Base-by-base conservation (phyloP, 2,888 invertebrate genomes). In the Rhogogaster chlorosoma region DNA sequence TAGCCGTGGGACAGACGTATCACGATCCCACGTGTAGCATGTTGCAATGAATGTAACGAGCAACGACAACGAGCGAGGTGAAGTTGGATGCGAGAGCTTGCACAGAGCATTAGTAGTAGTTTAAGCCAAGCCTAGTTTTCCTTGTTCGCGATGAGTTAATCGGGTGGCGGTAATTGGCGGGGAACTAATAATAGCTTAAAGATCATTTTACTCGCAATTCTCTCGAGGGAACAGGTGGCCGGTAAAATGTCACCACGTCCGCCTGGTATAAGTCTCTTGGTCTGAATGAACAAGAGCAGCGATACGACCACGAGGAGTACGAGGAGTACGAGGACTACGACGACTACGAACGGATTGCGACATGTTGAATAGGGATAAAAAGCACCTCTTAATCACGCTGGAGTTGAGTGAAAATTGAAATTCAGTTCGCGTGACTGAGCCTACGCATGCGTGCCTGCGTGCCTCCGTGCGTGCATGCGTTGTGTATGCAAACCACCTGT, bases 401-500 rank as follows among this genome's bases (percentile, higher is more conserved):
- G 18, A n/a, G 86, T 86, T 86, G 88, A 91, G 90, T 88, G 88
- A 89, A 91, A 91, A 91, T 92, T 91, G 90, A 91, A 90, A 91
- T 92, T 91, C 92, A 91, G 87, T 85, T 85, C 85, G 90, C 91
- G 90, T 89, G 87, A 86, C 86, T 89, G 88, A 88, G 88, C 86
- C 88, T 86, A 86, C 88, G 86, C 88, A 88, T 88, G 89, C 87
- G 87, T 88, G 67, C 67, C 7, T 67, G 18, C 67, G 29, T 67
- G 83, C 42, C 36, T 84, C 53, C 70, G 82, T 85, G 80, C 53
- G 61, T 84, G 42, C 64, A 70, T 85, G 83, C 53, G 64, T 22
- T 82, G 86, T 86, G 86, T 87, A 88, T 91, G 91, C 91, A 92
- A 90, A 91, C 90, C 90, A 91, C 91, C 89, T 90, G 90, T 91